Evolutionary conservation across 2,113 vertebrate species (phyloP).

Genomic region (Anoura caudifer): DNA sequence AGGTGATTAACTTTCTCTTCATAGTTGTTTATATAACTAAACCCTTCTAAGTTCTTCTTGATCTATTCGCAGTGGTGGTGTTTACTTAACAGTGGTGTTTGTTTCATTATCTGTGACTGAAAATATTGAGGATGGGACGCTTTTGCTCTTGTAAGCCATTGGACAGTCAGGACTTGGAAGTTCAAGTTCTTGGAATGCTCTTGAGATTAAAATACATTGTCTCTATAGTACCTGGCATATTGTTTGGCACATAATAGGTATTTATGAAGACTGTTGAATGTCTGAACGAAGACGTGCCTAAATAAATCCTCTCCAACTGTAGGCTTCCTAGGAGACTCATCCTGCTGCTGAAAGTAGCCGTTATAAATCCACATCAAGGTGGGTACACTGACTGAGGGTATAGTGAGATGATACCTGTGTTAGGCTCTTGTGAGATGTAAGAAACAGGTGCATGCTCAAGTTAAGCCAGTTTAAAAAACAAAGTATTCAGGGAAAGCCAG

Average conservation of each 20-base stretch:
- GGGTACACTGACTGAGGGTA: fast-evolving
- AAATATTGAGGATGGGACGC: not conserved
- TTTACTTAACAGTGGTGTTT: not conserved
- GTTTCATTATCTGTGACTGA: not conserved
- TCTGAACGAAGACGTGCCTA: not conserved
- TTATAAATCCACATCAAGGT: not conserved
- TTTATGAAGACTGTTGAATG: not conserved
- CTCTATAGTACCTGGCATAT: too few relatives aligned
- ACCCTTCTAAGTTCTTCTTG: not conserved
- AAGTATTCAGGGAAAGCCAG: not conserved
- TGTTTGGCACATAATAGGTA: not conserved
- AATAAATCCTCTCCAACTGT: not conserved
- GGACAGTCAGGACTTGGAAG: not conserved
- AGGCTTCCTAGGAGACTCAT: not conserved
- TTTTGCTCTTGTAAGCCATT: not conserved
- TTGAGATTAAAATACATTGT: not conserved
- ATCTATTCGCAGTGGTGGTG: not conserved
- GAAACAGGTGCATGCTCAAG: not conserved
- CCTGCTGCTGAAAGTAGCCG: not conserved
- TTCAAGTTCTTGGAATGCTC: not conserved
- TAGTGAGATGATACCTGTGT: not conserved
- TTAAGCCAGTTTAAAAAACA: not conserved
- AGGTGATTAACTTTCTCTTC: constrained; percentile 31
- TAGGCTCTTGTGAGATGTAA: not conserved
- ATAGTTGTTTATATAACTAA: not conserved